phyloP scores from a whole-genome alignment of 2,888 invertebrate species.

The Orthonevra nobilis region DNA sequence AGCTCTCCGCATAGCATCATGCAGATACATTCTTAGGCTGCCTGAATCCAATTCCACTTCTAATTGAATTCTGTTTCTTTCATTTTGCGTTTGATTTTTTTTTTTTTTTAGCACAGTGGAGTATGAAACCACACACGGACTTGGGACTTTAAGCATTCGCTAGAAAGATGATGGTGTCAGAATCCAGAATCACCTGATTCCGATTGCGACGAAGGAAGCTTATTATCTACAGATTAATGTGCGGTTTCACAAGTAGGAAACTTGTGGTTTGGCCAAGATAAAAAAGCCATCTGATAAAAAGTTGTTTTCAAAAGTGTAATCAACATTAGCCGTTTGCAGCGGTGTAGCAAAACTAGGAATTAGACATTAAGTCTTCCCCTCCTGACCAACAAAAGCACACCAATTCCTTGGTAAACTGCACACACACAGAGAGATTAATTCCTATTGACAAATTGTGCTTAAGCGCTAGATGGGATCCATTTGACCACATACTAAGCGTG shows the following conservation, averaged over 20 bases:
- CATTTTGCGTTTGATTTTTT: background rate
- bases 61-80: slow-evolving; percentile 44
- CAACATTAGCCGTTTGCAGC: slow-evolving; percentile 2
- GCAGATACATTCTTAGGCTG: background rate
- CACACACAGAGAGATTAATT: slow-evolving; percentile 24
- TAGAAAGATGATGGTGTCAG: slow-evolving; percentile 52
- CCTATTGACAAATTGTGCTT: slow-evolving; percentile 55
- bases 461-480: slow-evolving; percentile 55
- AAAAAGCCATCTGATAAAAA: slow-evolving; percentile 56
- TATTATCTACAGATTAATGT: slow-evolving; percentile 59
- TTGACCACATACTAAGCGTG: background rate
- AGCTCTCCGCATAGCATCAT: slow-evolving; percentile 28
- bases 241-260: slow-evolving; percentile 54
- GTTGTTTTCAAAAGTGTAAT: slow-evolving; percentile 41
- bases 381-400: slow-evolving; percentile 2
- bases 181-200: background rate
- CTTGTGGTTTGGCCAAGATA: slow-evolving; percentile 63
- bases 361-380: background rate
- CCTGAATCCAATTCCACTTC: slow-evolving; percentile 30
- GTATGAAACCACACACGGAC: slow-evolving; percentile 33
- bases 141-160: slow-evolving; percentile 10
- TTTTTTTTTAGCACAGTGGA: background rate
- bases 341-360: no score
- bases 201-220: slow-evolving; percentile 28
- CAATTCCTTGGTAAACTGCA: background rate